Base-by-base conservation (phyloP, 37 sponge, comb jelly and placozoan species). In the Hexactinellida sp. region DNA sequence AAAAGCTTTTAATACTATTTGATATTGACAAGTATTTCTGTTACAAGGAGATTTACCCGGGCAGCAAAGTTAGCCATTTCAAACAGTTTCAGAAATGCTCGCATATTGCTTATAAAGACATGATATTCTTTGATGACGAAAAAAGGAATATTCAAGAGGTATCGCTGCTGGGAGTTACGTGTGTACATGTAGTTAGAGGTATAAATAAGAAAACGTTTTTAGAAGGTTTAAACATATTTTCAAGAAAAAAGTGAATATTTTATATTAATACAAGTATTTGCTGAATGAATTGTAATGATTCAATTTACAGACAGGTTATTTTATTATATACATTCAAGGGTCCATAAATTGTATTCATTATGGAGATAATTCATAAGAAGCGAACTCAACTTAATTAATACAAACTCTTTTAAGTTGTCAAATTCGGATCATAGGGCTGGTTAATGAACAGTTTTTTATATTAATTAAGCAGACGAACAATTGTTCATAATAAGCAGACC, bases 61-160 rank as follows among this genome's bases (percentile, higher is more conserved):
- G 76, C 21, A 32, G 76, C 13, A 63, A 63, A 63, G 76, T 63
- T 28, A 28, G 13, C 13, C 76, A 63, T 63, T 63, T 63, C 13
- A 63, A 63, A 63, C 76, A 63, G 13, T 63, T 63, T 28, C 76
- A 63, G 3, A 63, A 63, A 63, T 10, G 5, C 3, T 63, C 76
- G 34, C 76, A n/a, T 21, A 7, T 63, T 63, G 1, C 76, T 25
- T 63, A 63, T 63, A 10, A 63, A 28, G 76, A 63, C 3, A 63
- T 63, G 76, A 21, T 63, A 63, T 63, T 63, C 13, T 63, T 63
- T n/a, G 76, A 63, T 28, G 76, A 63, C 34, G 76, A 63, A 63
- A 23, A 63, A 7, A 63, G 76, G 30, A 63, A 63, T 63, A 63
- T 63, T 32, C 76, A 63, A 1, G 76, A 63, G 3, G 76, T 63